Percentiles rank a stretch among this genome's conserved stretches.
Conservation (phyloP, 2,113 vertebrate genomes). For the Pangasianodon hypophthalmus region DNA sequence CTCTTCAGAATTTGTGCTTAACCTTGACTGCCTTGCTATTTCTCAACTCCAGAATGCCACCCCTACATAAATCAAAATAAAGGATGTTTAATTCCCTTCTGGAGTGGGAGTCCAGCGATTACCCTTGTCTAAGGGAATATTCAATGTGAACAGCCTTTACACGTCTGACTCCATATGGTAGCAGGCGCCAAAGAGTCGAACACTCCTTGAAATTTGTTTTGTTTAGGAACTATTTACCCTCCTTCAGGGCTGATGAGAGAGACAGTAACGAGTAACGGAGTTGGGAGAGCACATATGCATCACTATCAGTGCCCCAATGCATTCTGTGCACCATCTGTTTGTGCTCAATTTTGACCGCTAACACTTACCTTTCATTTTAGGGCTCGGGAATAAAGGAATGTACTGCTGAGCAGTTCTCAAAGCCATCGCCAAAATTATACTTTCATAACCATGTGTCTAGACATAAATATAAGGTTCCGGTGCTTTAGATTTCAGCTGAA, state of each 20-base stretch:
- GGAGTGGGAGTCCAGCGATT: neutral
- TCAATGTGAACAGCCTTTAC: slow-evolving; percentile 3
- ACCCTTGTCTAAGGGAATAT: slow-evolving; percentile 12
- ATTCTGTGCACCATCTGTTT: slow-evolving; percentile 45
- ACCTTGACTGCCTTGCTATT: neutral
- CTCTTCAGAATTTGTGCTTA: neutral
- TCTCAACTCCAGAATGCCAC: neutral
- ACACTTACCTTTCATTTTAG: slow-evolving; percentile 14
- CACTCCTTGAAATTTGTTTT: slow-evolving; percentile 38
- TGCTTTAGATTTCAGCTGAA: neutral
- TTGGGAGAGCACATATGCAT: slow-evolving; percentile 17
- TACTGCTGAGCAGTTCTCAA: neutral
- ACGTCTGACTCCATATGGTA: slow-evolving; percentile 39
- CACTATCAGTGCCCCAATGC: slow-evolving; percentile 4
- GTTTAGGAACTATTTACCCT: slow-evolving; percentile 29
- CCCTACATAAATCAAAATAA: neutral
- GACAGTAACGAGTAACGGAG: slow-evolving; percentile 1
- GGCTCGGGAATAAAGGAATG: slow-evolving; percentile 17
- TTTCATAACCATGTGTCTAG: slow-evolving; percentile 15
- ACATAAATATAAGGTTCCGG: neutral
- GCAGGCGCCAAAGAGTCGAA: neutral
- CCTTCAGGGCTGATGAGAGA: slow-evolving; percentile 25
- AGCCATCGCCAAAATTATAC: neutral
- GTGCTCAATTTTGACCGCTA: slow-evolving; percentile 27
- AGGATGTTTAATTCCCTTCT: neutral